A percentile compares a stretch with the other conserved stretches of the same genome.
phyloP scores from a whole-genome alignment of 2,113 vertebrate genomes.

The Protobothrops flavoviridis region DNA sequence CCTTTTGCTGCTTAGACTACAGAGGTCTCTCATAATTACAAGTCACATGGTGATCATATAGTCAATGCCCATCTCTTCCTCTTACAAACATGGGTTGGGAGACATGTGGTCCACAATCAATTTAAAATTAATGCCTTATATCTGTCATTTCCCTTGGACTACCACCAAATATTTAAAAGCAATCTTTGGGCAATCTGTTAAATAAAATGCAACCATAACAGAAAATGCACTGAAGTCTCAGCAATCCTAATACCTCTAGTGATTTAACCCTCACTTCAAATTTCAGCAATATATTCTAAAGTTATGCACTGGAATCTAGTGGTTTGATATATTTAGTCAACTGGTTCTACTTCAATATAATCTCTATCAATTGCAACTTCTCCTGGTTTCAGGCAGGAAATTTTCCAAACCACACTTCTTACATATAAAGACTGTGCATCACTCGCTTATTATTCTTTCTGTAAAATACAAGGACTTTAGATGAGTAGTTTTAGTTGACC shows the following conservation, averaged over 20 bases:
- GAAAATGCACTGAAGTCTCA: background rate
- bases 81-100: background rate
- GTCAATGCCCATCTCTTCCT: background rate
- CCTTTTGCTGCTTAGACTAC: background rate
- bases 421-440: background rate
- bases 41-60: background rate
- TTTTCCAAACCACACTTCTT: background rate
- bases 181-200: background rate
- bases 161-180: background rate
- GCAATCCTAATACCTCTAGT: background rate
- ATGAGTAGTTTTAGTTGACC: background rate
- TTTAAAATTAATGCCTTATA: background rate
- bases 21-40: background rate
- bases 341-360: background rate
- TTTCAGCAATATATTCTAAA: background rate
- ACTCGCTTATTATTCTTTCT: background rate
- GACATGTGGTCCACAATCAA: background rate
- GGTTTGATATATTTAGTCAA: background rate
- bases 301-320: background rate
- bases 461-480: background rate
- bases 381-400: background rate
- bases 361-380: background rate
- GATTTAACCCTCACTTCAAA: background rate
- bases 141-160: background rate
- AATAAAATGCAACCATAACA: background rate